Base-by-base conservation (phyloP, 2,888 invertebrate species). In the Neria commutata region DNA sequence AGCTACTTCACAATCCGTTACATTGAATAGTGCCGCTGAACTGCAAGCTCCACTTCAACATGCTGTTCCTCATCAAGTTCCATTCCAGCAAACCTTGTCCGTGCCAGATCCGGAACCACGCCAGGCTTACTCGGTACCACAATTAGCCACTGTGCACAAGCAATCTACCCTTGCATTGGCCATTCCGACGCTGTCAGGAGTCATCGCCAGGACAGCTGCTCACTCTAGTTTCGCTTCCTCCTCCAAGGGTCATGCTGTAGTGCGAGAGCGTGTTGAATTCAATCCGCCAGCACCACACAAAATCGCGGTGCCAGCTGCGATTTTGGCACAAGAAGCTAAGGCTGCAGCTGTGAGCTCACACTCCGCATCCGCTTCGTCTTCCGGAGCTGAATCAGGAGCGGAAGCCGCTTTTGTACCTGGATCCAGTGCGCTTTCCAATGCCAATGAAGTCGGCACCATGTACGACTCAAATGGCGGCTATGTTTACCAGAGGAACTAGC, bases 391-490 rank as follows among this genome's bases (percentile, higher is more conserved):
- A n/a, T 26, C 5, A 6, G n/a, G 60, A 54, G 1, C 52, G 3
- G 14, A 37, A n/a, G 16, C 40, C 8, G 23, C 52, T 34, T 23
- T 11, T 33, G 8, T 34, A 23, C 24, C 40, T 21, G 10, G 48
- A 54, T 53, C 58, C 62, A 10, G 34, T 65, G 1, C 67, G 53
- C 6, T 11, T 16, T 23, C 37, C 6, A 24, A 25, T 25, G 21
- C 14, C 11, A 33, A 68, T 5, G 50, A 68, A 42, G 33, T 60
- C 21, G 69, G 64, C 55, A 77, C 78, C 48, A 62, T 16, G 17
- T 77, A 76, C 46, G 73, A 61, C 45, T 47, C 56, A 53, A 73
- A 77, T 46, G 77, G 77, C 37, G 77, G 76, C 34, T 76, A 76
- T 51, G 59, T 76, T 34, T 76, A 76, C 54, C 49, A 62, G 17